phyloP scores from a whole-genome alignment of 2,113 vertebrate species.

The Chauna torquata region DNA sequence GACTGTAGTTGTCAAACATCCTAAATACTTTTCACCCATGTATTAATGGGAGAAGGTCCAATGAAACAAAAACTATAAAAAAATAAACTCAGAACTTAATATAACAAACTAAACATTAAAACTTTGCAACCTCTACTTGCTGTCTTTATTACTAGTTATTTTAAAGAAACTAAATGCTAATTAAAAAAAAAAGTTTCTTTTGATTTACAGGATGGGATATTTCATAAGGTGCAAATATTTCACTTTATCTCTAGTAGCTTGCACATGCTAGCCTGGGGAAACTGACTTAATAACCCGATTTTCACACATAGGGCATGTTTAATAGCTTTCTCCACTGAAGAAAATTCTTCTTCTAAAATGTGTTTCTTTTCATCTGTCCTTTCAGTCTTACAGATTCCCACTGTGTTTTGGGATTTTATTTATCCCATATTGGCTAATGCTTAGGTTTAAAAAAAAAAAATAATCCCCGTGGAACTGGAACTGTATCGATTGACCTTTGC shows the following conservation, averaged over 20 bases:
- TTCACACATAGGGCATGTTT: neutral
- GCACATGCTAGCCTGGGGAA: neutral
- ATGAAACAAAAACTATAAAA: neutral
- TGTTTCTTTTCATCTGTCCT: neutral
- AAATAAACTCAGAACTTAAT: neutral
- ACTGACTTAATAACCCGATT: neutral
- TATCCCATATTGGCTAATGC: neutral
- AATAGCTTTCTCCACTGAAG: neutral
- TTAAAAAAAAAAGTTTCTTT: neutral
- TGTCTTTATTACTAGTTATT: neutral
- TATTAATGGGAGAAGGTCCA: neutral
- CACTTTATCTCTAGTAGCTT: neutral
- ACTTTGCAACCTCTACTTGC: neutral
- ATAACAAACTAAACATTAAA: neutral
- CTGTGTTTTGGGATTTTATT: neutral
- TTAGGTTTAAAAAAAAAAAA: neutral
- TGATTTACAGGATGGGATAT: neutral
- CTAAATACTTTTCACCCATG: neutral
- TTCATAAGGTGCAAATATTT: neutral
- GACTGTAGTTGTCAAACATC: neutral
- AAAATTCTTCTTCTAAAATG: neutral
- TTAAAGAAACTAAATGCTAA: neutral
- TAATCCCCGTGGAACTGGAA: neutral
- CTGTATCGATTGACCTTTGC: neutral
- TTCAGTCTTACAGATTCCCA: neutral